Percentiles rank a stretch among this genome's conserved stretches.
These are phyloP conservation scores for Sinohyriopsis cumingii DNA, from an alignment of 2,888 invertebrate genomes.

Conservation along the genomic window DNA sequence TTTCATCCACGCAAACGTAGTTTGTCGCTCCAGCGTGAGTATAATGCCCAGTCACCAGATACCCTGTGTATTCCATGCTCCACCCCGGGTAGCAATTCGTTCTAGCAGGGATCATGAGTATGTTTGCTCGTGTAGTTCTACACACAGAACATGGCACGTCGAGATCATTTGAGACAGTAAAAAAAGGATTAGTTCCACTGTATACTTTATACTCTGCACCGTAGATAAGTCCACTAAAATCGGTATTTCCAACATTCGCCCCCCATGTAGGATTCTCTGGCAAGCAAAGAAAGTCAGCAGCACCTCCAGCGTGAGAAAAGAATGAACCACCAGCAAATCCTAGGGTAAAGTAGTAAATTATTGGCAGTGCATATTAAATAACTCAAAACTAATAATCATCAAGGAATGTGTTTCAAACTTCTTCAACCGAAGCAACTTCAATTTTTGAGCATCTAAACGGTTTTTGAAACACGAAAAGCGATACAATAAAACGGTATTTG, in stretches of 20 bases:
- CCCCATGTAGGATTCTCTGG: constrained; percentile 10
- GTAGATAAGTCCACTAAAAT: constrained; percentile 1
- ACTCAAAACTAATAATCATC: no score
- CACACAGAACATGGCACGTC: constrained; percentile 15
- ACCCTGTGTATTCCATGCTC: constrained; percentile 15
- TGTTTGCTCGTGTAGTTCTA: background rate
- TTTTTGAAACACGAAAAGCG: no score
- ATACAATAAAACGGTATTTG: no score
- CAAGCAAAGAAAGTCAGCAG: constrained; percentile 9
- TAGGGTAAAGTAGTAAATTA: background rate
- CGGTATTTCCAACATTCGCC: background rate
- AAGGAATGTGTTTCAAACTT: no score
- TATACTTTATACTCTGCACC: constrained; percentile 9
- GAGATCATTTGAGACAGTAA: background rate
- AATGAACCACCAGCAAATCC: constrained; percentile 12
- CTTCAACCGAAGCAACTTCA: no score
- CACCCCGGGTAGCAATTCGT: constrained; percentile 10
- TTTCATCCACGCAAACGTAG: constrained; percentile 9
- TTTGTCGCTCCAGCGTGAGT: background rate
- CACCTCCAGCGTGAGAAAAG: constrained; percentile 4
- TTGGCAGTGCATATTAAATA: no score
- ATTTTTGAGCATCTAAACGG: no score
- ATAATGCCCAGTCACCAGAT: constrained; percentile 9
- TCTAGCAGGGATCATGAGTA: constrained; percentile 9
- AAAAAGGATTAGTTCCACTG: no score